Evolutionary conservation across 2,113 vertebrate species (phyloP), one percentile per base, ranked within the genome.

Genomic region (Steatornis caripensis): DNA sequence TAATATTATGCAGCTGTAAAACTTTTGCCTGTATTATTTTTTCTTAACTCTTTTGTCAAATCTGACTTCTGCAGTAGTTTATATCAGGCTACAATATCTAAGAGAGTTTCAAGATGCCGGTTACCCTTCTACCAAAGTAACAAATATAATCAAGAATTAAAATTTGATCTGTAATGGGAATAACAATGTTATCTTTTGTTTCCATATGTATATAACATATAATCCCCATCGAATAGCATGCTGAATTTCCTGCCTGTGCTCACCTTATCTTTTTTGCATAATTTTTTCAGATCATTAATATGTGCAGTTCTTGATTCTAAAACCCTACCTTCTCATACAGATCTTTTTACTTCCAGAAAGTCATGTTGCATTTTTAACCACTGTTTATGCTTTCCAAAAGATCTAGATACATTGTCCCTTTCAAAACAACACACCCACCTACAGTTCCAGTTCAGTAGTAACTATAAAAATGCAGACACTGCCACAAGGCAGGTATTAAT

Each of bases 291-390:
- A 65, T 80, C 64, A 75, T 58, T 84, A 60, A 82, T 71, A 82
- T 54, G 48, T 79, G 61, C 69, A 72, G 79, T 29, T 74, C 58
- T 55, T 46, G 17, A 17, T 46, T 87, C 78, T 58, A 65, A 91
- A 89, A 15, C 53, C 18, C 78, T 91, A 32, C 10, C 58, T 36
- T 86, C 62, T 91, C 66, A 57, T 64, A 71, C 60, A 69, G 64
- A 66, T 76, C 39, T 26, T 91, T 95, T 87, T 51, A 60, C 66
- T 96, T 87, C 37, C 66, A 51, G 81, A 71, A 89, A 77, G 70
- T 39, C 64, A 39, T 30, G 78, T 69, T 96, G 86, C 94, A 91
- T 89, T 97, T 95, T 95, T 91, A 95, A 96, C 72, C 41, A 18
- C 61, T 48, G 49, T 18, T 93, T 86, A 27, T 34, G 69, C 57